Evolutionary conservation across 2,888 invertebrate genomes (phyloP), one percentile per base, ranked within the genome.

Genomic region (Cantharis lateralis): DNA sequence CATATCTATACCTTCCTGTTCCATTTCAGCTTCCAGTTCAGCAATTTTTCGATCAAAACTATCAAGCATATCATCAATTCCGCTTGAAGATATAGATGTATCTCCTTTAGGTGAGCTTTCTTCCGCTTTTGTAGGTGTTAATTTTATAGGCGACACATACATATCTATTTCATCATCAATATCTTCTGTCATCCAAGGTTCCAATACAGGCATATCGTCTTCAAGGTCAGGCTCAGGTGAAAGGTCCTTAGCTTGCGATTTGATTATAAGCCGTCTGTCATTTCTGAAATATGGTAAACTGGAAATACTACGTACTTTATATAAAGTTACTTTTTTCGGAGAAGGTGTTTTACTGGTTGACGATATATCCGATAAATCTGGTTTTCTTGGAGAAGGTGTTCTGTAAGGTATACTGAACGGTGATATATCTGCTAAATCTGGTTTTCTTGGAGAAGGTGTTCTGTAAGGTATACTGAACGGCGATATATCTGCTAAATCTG

Each of bases 21-120:
- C 72, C 61, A 79, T 69, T 68, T 74, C 78, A 10, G 62, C 28
- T 74, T 74, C 74, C 10, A 70, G 18, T 20, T 62, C 63, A 16
- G 69, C 70, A 74, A 74, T 74, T 18, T 20, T 13, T 0, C 15
- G 13, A 63, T 62, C 63, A 28, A 18, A 70, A 28, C 63, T 15
- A 3, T 69, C 63, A n/a, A 74, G 28, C n/a, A 26, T 70, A n/a
- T 28, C 26, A 63, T 74, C 63, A 9, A 74, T 48, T 48, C 13
- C 48, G 7, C n/a, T 48, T 48, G 48, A 48, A 9, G 48, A n/a
- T n/a, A 7, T n/a, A 48, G 48, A 48, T n/a, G 24, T 24, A 24
- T 24, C 24, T 24, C 5, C 24, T 24, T 5, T 24, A 24, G 24
- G 24, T 9, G 24, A 24, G 5, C 20, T 5, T 20, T 4, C 9